These are phyloP conservation scores for Sorex maritimensis DNA, from an alignment of 2,797 vertebrate genomes.

Conservation along the genomic window DNA sequence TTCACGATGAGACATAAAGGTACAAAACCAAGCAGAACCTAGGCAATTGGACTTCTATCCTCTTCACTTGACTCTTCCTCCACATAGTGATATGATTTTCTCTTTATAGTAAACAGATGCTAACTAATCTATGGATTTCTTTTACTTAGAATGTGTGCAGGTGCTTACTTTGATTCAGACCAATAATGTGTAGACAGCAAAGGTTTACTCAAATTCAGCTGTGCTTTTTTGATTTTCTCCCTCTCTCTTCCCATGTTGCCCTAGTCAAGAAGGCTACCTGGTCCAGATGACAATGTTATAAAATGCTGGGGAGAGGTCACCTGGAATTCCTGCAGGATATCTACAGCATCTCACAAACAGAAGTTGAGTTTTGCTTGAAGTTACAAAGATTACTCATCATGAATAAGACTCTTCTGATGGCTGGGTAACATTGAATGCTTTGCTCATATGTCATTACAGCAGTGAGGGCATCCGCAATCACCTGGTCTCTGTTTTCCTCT, in stretches of 20 bases:
- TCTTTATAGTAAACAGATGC: neutral
- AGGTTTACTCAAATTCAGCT: neutral
- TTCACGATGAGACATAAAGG: neutral
- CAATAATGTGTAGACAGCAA: neutral
- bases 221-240: neutral
- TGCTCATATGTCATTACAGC: neutral
- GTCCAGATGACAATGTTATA: neutral
- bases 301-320: rapidly evolving
- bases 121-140: neutral
- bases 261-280: neutral
- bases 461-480: neutral
- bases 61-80: neutral
- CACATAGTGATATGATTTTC: neutral
- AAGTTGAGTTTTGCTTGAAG: neutral
- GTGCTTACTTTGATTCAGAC: neutral
- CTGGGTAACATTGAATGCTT: neutral
- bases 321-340: neutral
- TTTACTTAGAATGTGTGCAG: neutral
- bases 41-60: neutral
- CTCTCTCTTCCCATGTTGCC: neutral
- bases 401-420: neutral
- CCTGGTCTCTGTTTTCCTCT: neutral
- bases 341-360: neutral
- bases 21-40: neutral
- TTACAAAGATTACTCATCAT: too few relatives aligned